These are phyloP conservation scores for Harpegnathos saltator DNA, from an alignment of 1,140 invertebrate species.

Conservation along the genomic window DNA sequence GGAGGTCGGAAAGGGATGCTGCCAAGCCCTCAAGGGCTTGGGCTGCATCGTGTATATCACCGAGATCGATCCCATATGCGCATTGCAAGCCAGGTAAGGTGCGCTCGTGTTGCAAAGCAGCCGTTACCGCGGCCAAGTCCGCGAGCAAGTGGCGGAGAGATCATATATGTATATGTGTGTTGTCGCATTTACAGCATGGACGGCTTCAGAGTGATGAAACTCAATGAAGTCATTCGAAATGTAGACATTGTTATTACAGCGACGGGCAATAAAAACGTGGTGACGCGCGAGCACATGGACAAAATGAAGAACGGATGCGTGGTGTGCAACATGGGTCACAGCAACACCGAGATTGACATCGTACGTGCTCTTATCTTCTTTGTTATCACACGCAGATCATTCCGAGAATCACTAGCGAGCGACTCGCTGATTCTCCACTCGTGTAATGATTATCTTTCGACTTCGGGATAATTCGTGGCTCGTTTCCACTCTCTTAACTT, in stretches of 20 bases:
- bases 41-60: constrained; percentile 98
- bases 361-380: constrained; percentile 86
- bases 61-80: constrained; percentile 99
- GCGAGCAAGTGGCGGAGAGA: background rate
- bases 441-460: constrained; percentile 26
- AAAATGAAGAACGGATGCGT: constrained; percentile 99
- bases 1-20: constrained; percentile 99
- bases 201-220: constrained; percentile 97
- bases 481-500: background rate
- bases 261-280: constrained; percentile 98
- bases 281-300: constrained; percentile 97
- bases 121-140: background rate
- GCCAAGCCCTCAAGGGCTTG: constrained; percentile 96
- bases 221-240: constrained; percentile 97
- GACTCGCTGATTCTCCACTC: constrained; percentile 10
- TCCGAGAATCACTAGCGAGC: background rate
- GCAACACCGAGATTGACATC: constrained; percentile 99
- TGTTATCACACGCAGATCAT: background rate
- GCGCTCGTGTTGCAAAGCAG: background rate
- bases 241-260: constrained; percentile 98
- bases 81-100: constrained; percentile 95
- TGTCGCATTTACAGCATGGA: constrained; percentile 93
- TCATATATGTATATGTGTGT: constrained; percentile 41
- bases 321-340: constrained; percentile 99
- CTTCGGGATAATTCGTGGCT: constrained; percentile 58